Evolutionary conservation across 2,888 invertebrate species (phyloP).

Genomic region (Nephrotoma flavescens): DNA sequence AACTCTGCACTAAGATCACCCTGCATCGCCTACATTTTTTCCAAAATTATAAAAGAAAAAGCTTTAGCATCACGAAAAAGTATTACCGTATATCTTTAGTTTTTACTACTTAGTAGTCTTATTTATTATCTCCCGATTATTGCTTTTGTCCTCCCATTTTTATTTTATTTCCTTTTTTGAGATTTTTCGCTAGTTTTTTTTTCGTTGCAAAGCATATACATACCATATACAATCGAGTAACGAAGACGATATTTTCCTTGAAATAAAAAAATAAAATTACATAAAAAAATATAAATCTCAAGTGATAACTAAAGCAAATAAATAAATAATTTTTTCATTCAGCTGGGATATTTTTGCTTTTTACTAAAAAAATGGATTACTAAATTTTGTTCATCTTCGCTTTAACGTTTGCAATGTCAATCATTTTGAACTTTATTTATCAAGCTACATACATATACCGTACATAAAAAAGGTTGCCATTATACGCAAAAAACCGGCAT

Average conservation of each 20-base stretch:
- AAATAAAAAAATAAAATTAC: neutral
- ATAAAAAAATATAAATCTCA: neutral
- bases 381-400: neutral
- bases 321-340: neutral
- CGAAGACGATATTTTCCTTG: neutral
- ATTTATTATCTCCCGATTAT: neutral
- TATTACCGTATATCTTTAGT: neutral
- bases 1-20: neutral
- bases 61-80: neutral
- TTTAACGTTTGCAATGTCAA: neutral
- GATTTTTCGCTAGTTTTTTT: neutral
- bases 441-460: neutral
- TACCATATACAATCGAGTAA: neutral
- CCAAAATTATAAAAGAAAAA: neutral
- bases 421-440: neutral
- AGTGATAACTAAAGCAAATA: neutral
- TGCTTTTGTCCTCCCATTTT: neutral
- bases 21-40: neutral
- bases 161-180: neutral
- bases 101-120: neutral
- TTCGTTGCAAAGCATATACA: neutral
- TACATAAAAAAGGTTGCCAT: neutral
- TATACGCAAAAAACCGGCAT: neutral
- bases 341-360: neutral
- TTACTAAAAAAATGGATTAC: neutral